Conservation (phyloP, 2,797 vertebrate species). For the Micropoecilia bifurca region DNA sequence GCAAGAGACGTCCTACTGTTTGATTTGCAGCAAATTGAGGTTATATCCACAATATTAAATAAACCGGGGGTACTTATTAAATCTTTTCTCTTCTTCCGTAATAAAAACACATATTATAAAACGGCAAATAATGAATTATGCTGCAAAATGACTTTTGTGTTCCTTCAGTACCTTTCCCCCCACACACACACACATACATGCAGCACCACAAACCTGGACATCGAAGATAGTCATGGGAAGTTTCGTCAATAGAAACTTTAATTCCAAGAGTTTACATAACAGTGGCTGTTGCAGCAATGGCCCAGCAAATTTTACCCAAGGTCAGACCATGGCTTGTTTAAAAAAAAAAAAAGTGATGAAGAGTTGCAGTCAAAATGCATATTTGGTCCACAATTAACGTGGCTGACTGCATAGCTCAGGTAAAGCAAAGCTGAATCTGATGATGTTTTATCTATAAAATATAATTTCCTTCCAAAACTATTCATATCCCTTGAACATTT, state of each 20-base stretch:
- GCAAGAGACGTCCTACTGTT: conserved; percentile 31
- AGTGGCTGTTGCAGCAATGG: too few species aligned
- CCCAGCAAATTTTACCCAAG: conserved; percentile 3
- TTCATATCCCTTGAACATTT: neutral
- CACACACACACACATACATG: neutral
- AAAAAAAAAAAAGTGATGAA: neutral
- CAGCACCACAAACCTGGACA: neutral
- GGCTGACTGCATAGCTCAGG: neutral
- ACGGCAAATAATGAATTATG: neutral
- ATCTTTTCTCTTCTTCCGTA: neutral
- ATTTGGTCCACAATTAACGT: neutral
- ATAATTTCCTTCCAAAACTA: neutral
- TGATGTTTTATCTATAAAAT: neutral
- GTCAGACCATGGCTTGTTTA: neutral
- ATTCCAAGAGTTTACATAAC: neutral
- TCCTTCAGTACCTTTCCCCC: too few species aligned
- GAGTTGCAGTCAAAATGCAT: neutral
- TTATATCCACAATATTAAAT: conserved; percentile 14
- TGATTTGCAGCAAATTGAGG: conserved; percentile 25
- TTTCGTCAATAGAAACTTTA: neutral
- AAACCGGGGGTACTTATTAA: neutral
- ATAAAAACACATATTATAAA: neutral
- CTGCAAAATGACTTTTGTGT: neutral
- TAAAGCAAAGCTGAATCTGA: neutral
- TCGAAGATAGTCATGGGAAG: neutral